Percentiles rank a stretch among this genome's conserved stretches.
These are phyloP conservation scores for Protobothrops flavoviridis DNA, from an alignment of 2,113 vertebrate species.

Conservation along the genomic window DNA sequence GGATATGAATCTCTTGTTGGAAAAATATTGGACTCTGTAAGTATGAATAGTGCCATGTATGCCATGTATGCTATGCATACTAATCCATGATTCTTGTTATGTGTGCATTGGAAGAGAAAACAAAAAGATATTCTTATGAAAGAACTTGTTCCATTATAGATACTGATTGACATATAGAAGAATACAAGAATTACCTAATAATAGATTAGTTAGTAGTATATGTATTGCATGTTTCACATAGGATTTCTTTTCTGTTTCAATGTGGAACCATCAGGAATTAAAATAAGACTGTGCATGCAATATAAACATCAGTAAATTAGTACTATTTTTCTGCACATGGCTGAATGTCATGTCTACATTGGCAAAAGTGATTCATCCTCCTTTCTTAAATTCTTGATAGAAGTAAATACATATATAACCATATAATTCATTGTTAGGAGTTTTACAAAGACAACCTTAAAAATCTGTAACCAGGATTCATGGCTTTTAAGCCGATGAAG, in stretches of 20 bases:
- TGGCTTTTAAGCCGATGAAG: background rate
- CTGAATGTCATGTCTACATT: background rate
- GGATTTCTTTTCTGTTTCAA: background rate
- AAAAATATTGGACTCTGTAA: background rate
- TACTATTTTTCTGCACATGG: background rate
- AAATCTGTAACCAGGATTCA: background rate
- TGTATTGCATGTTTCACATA: background rate
- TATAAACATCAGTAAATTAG: background rate
- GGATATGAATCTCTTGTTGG: background rate
- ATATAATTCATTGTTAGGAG: background rate
- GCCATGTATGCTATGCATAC: background rate
- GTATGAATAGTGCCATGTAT: background rate
- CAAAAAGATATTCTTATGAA: background rate
- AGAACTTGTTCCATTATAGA: background rate
- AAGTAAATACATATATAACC: background rate
- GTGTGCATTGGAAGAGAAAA: background rate
- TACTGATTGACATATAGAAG: background rate
- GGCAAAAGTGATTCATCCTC: background rate
- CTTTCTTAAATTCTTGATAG: background rate
- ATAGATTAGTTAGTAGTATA: background rate
- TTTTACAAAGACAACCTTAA: background rate
- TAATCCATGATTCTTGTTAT: background rate
- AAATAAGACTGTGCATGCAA: background rate
- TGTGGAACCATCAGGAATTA: background rate
- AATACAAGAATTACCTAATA: background rate